Evolutionary conservation across 2,113 vertebrate species (phyloP).

Genomic region (Silurus glanis): DNA sequence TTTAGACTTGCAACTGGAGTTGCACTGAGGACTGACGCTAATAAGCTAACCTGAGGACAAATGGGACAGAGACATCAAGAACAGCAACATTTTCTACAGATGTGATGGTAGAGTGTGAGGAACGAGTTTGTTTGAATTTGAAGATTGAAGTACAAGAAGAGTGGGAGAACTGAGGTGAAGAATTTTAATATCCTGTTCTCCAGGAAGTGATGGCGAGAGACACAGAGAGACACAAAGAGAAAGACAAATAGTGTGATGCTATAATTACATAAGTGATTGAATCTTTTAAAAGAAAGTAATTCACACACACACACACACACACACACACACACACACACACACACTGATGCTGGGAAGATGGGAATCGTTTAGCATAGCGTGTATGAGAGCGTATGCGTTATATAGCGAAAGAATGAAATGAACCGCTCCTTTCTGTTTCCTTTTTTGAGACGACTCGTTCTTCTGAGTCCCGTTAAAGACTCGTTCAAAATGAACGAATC

Average conservation of each 20-base stretch:
- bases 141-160: neutral
- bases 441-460: too few relatives aligned
- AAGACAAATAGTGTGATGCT: neutral
- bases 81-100: neutral
- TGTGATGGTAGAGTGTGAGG: neutral
- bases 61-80: neutral
- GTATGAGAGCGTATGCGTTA: too few relatives aligned
- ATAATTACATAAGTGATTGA: neutral
- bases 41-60: neutral
- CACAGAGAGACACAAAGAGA: neutral
- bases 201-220: neutral
- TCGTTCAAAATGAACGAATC: too few relatives aligned
- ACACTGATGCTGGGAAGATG: too few relatives aligned
- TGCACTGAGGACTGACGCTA: neutral
- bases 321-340: neutral
- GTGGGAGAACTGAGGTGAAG: neutral
- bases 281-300: neutral
- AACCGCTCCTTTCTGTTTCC: too few relatives aligned
- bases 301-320: neutral
- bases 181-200: neutral
- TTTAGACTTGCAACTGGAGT: too few relatives aligned
- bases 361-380: too few relatives aligned
- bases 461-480: too few relatives aligned
- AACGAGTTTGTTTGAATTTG: neutral
- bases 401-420: too few relatives aligned